Base-by-base conservation (phyloP, 2,113 vertebrate species). In the Ictalurus punctatus region DNA sequence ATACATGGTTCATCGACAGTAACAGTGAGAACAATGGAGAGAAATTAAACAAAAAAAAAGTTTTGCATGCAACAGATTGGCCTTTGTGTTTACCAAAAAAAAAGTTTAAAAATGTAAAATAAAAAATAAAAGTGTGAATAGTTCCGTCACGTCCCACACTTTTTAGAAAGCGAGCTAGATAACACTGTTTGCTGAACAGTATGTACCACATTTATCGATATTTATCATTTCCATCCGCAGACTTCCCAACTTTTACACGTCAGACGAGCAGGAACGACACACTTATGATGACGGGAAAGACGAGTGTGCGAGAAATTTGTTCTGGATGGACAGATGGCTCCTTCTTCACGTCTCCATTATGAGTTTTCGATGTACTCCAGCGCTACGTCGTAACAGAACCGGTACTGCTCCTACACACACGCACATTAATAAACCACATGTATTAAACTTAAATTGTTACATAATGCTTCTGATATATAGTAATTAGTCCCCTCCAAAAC, bases 381-480 rank as follows among this genome's bases (percentile, higher is more conserved):
- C 0, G 97, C 96, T 74, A 99, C 96, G 56, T 99, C 98, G 0
- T 99, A 99, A 94, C 98, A 98, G 96, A 99, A 99, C n/a, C 98
- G 97, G 92, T 99, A 99, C 91, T 99, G 98, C 88, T 99, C 98
- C 98, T 99, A 93, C 19, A 88, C 82, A 79, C 17, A 25, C 78
- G 86, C 76, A 21, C 40, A 73, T 16, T 25, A 54, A 21, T 59
- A 61, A 37, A 6, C 3, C 10, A 40, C 19, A 73, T 34, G 2
- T 3, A 56, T 14, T 14, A 17, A 16, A 19, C 16, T 34, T 71
- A 4, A 71, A 16, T n/a, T n/a, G 65, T 67, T n/a, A 27, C 3
- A 27, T 27, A 12, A 27, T 10, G 6, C 25, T 79, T 79, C 40
- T 63, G 61, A 23, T 7, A 0, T 25, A 63, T 6, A 25, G 61